Percentiles rank a stretch among this genome's conserved stretches.
Conservation (phyloP, 2,888 invertebrate genomes). For the Hipparchia semele region DNA sequence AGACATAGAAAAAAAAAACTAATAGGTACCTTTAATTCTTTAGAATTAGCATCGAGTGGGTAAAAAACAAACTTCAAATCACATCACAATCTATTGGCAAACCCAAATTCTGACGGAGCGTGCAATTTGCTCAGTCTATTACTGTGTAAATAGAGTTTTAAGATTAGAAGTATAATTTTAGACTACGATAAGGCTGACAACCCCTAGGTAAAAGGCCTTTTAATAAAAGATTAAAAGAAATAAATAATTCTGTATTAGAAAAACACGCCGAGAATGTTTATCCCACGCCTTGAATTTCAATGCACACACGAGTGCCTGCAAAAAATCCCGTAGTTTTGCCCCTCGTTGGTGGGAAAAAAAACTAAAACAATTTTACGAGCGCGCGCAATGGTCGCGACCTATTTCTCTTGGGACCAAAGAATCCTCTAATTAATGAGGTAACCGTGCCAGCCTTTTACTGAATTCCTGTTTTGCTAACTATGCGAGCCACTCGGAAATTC, state of each 20-base stretch:
- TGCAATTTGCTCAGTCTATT: too few species aligned
- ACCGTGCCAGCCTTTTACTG: constrained; percentile 34
- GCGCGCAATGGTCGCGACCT: constrained; percentile 32
- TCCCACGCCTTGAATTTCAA: constrained; percentile 33
- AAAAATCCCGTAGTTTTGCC: constrained; percentile 30
- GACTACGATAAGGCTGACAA: too few species aligned
- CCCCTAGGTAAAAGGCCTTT: too few species aligned
- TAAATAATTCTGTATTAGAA: constrained; percentile 13
- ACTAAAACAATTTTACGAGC: constrained; percentile 32
- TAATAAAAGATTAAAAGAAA: neutral
- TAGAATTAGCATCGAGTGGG: too few species aligned
- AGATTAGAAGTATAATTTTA: too few species aligned
- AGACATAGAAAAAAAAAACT: too few species aligned
- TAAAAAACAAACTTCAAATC: too few species aligned
- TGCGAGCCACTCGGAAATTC: constrained; percentile 40
- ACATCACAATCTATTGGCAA: too few species aligned
- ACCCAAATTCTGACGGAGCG: too few species aligned
- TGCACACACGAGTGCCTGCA: constrained; percentile 28
- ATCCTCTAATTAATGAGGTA: constrained; percentile 40
- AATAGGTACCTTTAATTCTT: too few species aligned
- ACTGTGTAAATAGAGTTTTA: too few species aligned
- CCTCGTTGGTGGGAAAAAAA: constrained; percentile 22
- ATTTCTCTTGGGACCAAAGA: constrained; percentile 35
- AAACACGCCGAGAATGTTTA: constrained; percentile 12
- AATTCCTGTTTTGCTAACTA: constrained; percentile 24